phyloP scores from a whole-genome alignment of 2,113 vertebrate genomes.

The Perognathus longimembris region DNA sequence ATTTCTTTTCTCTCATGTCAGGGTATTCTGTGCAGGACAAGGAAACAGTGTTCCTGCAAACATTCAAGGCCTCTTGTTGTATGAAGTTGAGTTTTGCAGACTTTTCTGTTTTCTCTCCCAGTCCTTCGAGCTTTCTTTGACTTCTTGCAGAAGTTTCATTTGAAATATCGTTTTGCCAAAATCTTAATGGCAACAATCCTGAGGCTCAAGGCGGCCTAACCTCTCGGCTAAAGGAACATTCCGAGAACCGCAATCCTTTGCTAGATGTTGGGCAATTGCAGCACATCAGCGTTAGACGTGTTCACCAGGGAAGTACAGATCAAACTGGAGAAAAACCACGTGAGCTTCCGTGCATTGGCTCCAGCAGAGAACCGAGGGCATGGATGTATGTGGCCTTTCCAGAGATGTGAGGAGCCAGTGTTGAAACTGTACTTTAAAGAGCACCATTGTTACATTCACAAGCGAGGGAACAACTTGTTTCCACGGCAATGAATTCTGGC shows the following conservation, averaged over 20 bases:
- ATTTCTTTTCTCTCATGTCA: background rate
- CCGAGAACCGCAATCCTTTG: background rate
- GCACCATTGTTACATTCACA: slow-evolving; percentile 80
- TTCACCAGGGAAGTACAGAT: slow-evolving; percentile 48
- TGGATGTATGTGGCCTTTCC: slow-evolving; percentile 57
- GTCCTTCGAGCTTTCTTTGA: slow-evolving; percentile 3
- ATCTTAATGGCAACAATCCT: slow-evolving; percentile 12
- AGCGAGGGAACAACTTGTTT: slow-evolving; percentile 83
- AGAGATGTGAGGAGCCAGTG: slow-evolving; percentile 72
- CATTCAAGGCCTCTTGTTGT: background rate
- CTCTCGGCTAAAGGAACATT: background rate
- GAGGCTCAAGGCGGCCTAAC: background rate
- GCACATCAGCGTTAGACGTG: background rate
- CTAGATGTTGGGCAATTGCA: background rate
- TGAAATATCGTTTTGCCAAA: slow-evolving; percentile 12
- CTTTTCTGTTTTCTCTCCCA: background rate
- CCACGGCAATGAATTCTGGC: slow-evolving; percentile 78
- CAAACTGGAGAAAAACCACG: slow-evolving; percentile 18
- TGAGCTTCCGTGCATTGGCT: slow-evolving; percentile 26
- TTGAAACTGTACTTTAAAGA: slow-evolving; percentile 79
- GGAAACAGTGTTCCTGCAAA: background rate
- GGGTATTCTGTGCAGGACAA: background rate
- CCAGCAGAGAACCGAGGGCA: slow-evolving; percentile 11
- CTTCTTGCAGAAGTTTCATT: background rate
- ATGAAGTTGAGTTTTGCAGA: background rate